These are phyloP conservation scores for Schlechtendalia chinensis DNA, from an alignment of 1,140 invertebrate species.

Conservation along the genomic window DNA sequence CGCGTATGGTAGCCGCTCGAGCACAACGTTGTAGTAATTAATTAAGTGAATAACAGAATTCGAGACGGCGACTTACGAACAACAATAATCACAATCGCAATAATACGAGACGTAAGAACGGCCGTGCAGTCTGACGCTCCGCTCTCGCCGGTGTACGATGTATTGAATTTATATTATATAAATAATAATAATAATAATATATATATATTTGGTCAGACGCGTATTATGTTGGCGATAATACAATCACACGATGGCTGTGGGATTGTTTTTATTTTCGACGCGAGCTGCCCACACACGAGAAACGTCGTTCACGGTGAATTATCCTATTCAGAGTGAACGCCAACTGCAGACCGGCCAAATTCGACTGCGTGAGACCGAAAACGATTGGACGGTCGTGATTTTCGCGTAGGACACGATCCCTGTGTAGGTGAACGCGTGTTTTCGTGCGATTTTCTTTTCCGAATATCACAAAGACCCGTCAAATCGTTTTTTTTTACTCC, in stretches of 20 bases:
- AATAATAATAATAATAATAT: slow-evolving; percentile 2
- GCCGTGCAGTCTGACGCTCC: background rate
- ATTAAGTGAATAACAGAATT: background rate
- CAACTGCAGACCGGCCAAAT: background rate
- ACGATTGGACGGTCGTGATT: slow-evolving; percentile 21
- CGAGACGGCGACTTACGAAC: background rate
- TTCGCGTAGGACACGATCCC: background rate
- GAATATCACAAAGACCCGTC: background rate
- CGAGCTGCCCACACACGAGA: background rate
- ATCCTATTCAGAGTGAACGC: background rate
- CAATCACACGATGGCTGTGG: background rate
- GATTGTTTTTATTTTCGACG: slow-evolving; percentile 10
- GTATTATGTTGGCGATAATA: background rate
- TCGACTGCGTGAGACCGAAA: background rate
- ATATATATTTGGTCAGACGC: background rate
- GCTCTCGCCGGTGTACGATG: too few relatives aligned
- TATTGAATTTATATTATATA: background rate
- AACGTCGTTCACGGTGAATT: background rate
- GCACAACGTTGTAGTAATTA: background rate
- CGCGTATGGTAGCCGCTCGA: background rate
- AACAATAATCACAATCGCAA: background rate
- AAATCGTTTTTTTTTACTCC: background rate
- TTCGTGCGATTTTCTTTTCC: background rate
- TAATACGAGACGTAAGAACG: background rate
- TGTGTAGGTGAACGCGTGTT: slow-evolving; percentile 8